phyloP scores from a whole-genome alignment of 2,797 vertebrate species.

The Micropoecilia bifurca region DNA sequence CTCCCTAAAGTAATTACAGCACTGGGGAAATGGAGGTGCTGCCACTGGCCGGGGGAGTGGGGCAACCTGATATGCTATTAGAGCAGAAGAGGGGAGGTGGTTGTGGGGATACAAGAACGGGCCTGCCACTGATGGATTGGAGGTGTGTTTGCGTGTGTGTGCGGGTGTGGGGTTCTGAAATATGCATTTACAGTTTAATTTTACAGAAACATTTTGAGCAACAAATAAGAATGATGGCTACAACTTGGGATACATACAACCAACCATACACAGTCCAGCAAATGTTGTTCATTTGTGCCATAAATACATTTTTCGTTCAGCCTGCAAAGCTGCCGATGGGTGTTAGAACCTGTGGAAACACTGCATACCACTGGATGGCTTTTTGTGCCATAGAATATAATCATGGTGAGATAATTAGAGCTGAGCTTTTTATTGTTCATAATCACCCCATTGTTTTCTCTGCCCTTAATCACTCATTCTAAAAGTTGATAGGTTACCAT shows the following conservation, averaged over 20 bases:
- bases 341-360: background rate
- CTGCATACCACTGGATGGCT: background rate
- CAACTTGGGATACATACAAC: background rate
- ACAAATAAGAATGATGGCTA: conserved; percentile 11
- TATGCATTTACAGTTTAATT: conserved; percentile 28
- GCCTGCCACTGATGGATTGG: conserved; percentile 66
- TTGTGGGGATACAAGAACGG: conserved; percentile 61
- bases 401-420: background rate
- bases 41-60: conserved; percentile 67
- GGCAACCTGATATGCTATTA: conserved; percentile 84
- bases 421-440: background rate
- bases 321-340: too few relatives aligned
- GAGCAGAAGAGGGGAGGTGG: conserved; percentile 47
- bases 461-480: background rate
- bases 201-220: conserved; percentile 27
- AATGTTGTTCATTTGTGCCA: background rate
- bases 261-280: background rate
- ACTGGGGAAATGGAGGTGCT: conserved; percentile 77
- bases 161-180: conserved; percentile 9
- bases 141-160: conserved; percentile 39
- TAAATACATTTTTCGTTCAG: background rate
- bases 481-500: background rate
- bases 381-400: background rate
- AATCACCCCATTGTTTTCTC: background rate
- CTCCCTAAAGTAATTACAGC: conserved; percentile 84